phyloP scores from a whole-genome alignment of 2,797 vertebrate species.

The Syngnathus acus region DNA sequence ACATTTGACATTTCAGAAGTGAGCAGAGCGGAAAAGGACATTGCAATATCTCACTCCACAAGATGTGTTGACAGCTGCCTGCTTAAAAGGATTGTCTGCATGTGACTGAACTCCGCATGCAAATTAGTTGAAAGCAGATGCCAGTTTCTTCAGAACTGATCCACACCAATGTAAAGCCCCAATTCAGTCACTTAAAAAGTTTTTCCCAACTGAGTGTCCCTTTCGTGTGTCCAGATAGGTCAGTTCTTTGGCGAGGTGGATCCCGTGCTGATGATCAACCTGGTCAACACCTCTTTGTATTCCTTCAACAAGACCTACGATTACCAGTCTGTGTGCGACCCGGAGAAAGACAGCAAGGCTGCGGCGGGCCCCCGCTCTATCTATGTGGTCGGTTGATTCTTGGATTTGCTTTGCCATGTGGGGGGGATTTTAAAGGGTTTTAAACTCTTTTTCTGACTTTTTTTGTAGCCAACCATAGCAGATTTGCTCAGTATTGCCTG shows the following conservation, averaged over 20 bases:
- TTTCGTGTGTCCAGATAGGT: slow-evolving; percentile 75
- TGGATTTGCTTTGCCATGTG: background rate
- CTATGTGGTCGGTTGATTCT: slow-evolving; percentile 72
- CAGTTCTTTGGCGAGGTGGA: slow-evolving; percentile 97
- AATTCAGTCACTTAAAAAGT: background rate
- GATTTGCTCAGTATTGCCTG: slow-evolving; percentile 91
- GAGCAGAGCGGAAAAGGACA: background rate
- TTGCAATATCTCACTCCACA: background rate
- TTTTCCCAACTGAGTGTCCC: background rate
- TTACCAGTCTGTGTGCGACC: slow-evolving; percentile 94
- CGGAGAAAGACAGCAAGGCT: slow-evolving; percentile 84
- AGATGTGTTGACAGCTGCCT: background rate
- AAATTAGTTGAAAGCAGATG: slow-evolving; percentile 6
- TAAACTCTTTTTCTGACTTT: background rate
- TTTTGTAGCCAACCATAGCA: slow-evolving; percentile 82
- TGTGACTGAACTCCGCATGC: slow-evolving; percentile 1
- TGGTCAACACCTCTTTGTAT: slow-evolving; percentile 87
- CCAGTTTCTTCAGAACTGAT: background rate
- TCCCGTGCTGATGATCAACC: slow-evolving; percentile 86
- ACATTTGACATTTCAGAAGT: background rate
- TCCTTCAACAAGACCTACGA: slow-evolving; percentile 96
- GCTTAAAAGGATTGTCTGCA: background rate
- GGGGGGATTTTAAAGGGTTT: background rate
- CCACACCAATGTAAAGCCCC: background rate
- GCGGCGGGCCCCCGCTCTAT: slow-evolving; percentile 84